A percentile compares a stretch with the other conserved stretches of the same genome.
Conservation (phyloP, 30 jellyfish, hydroid and myxozoan species). For the Cassiopea andromeda region DNA sequence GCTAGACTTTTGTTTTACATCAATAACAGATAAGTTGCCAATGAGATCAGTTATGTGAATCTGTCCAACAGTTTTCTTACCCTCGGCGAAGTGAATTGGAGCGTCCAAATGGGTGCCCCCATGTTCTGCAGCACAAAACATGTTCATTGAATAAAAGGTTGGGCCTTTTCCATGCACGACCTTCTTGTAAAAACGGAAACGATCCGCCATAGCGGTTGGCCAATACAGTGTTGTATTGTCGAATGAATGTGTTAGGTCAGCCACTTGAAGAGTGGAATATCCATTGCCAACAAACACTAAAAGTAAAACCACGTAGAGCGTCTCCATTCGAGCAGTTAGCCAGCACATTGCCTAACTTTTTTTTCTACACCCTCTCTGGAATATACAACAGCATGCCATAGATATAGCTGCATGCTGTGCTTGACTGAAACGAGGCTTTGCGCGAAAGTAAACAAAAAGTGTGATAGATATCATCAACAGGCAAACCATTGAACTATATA, state of each 20-base stretch:
- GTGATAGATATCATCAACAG: no score
- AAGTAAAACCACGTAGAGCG: neutral
- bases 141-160: constrained; percentile 44
- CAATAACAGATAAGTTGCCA: constrained; percentile 48
- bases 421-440: no score
- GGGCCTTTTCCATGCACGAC: constrained; percentile 12
- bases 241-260: constrained; percentile 66
- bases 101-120: constrained; percentile 98
- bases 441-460: no score
- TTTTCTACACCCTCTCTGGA: no score
- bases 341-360: neutral
- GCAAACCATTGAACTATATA: no score
- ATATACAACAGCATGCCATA: no score
- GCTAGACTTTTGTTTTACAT: constrained; percentile 31
- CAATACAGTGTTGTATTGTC: constrained; percentile 65
- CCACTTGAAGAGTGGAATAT: constrained; percentile 1
- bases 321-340: neutral
- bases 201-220: constrained; percentile 63
- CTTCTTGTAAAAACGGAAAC: constrained; percentile 52
- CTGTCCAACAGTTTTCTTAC: constrained; percentile 49
- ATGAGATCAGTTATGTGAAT: constrained; percentile 50
- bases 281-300: neutral
- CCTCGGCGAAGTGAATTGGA: constrained; percentile 83
- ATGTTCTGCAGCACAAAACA: constrained; percentile 86
- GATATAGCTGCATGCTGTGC: no score